Evolutionary conservation across 2,888 invertebrate genomes (phyloP), one percentile per base, ranked within the genome.

Genomic region (Clostera curtula): DNA sequence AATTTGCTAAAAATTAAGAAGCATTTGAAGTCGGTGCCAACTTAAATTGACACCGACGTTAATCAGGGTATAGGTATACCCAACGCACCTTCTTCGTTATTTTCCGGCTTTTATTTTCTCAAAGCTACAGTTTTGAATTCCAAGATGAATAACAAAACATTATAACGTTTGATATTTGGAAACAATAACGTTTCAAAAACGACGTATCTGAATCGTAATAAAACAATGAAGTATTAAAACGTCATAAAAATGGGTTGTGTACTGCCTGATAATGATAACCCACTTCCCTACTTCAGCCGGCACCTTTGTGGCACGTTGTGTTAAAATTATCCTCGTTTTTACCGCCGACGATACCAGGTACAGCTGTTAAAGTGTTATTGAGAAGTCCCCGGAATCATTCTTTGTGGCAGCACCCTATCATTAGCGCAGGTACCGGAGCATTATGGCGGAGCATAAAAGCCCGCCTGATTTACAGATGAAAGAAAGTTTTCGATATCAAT

Each of bases 371-470:
- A 55, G 64, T 68, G 70, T 70, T 75, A 72, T 71, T 67, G 69
- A 63, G 69, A 62, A 66, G 58, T 57, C 40, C 44, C 46, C 39
- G 25, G 48, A 33, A 25, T 40, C 30, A 36, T 49, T 46, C 49
- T 49, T 49, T 46, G 48, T 49, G 53, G 46, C 41, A 33, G 46
- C 54, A 63, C 67, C 74, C 75, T 75, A 73, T 77, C 73, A 77
- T 77, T 75, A 77, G 49, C 52, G 45, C 75, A 75, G 76, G 77
- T 76, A 76, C 43, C 35, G 38, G 43, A 43, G 51, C 48, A 50
- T 53, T 51, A 56, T 56, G 46, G 38, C 40, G 40, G 31, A 30
- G 40, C 43, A 52, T 49, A 56, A 62, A 58, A 56, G 55, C 51
- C 40, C 47, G 49, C 54, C 39, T 56, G 56, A 49, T 66, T 59